Percentiles rank a stretch among this genome's conserved stretches.
phyloP scores from a whole-genome alignment of 2,113 vertebrate species.

The Bubo scandiacus region DNA sequence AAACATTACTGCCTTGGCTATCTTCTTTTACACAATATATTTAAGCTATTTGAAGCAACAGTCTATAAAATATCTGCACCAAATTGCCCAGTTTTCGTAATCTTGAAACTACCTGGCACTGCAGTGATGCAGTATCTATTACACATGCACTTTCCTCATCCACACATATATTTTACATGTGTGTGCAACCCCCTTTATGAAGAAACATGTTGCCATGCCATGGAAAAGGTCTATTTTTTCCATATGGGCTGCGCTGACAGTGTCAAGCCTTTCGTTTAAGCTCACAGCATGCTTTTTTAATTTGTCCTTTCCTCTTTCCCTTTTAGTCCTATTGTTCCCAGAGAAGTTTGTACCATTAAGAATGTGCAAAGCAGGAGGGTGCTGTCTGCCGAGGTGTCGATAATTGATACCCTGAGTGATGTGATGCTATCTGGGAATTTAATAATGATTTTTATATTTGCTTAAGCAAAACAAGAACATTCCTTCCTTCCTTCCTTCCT shows the following conservation, averaged over 20 bases:
- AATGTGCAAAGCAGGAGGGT: background rate
- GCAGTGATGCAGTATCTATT: background rate
- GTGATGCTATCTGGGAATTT: background rate
- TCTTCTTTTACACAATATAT: background rate
- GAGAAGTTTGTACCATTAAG: background rate
- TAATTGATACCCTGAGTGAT: background rate
- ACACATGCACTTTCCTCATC: background rate
- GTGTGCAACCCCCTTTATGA: background rate
- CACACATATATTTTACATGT: background rate
- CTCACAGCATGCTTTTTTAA: conserved; percentile 31
- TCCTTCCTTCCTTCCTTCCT: background rate
- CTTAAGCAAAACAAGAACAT: background rate
- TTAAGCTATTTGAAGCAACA: background rate
- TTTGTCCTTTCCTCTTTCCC: conserved; percentile 25
- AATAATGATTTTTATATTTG: background rate
- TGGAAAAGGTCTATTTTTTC: conserved; percentile 32
- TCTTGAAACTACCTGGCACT: background rate
- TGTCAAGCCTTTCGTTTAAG: background rate
- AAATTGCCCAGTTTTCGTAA: background rate
- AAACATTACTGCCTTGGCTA: background rate
- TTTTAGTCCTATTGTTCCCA: background rate
- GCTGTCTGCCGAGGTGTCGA: background rate
- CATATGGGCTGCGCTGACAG: conserved; percentile 6
- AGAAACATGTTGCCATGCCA: background rate
- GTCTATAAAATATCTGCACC: background rate